phyloP scores from a whole-genome alignment of 2,888 invertebrate genomes.

The Arctia plantaginis region DNA sequence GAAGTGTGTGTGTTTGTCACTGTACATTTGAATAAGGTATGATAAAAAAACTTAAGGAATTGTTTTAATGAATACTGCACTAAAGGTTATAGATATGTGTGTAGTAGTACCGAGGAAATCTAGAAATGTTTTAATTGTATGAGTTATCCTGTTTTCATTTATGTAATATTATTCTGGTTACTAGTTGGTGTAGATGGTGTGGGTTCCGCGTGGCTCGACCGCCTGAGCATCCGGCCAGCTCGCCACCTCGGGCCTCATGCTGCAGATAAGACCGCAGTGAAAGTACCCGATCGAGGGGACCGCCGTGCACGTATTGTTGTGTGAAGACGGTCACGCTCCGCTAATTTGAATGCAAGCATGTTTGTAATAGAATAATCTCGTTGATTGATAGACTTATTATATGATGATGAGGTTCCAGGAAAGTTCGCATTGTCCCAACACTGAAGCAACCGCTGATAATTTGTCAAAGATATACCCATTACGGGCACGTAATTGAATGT shows the following conservation, averaged over 20 bases:
- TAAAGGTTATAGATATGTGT: slow-evolving; percentile 37
- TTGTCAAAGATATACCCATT: slow-evolving; percentile 71
- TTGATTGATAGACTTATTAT: slow-evolving; percentile 81
- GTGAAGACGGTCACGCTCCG: slow-evolving; percentile 73
- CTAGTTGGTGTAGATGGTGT: slow-evolving; percentile 23
- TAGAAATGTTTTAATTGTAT: slow-evolving; percentile 39
- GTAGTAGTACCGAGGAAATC: slow-evolving; percentile 45
- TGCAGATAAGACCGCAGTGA: slow-evolving; percentile 70
- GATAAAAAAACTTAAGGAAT: slow-evolving; percentile 20
- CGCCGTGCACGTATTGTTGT: slow-evolving; percentile 65
- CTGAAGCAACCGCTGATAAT: slow-evolving; percentile 65
- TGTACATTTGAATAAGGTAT: not conserved
- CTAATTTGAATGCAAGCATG: slow-evolving; percentile 75
- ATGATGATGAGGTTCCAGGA: slow-evolving; percentile 76
- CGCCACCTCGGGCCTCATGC: slow-evolving; percentile 49
- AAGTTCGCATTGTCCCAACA: slow-evolving; percentile 71
- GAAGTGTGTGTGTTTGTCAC: not conserved
- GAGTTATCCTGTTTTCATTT: slow-evolving; percentile 47
- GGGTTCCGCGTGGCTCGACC: slow-evolving; percentile 41
- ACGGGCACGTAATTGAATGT: slow-evolving; percentile 75
- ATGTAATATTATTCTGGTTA: slow-evolving; percentile 45
- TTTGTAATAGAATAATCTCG: slow-evolving; percentile 75
- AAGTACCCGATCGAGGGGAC: slow-evolving; percentile 64
- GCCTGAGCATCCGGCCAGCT: slow-evolving; percentile 53
- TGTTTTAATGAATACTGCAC: slow-evolving; percentile 28